Base-by-base conservation (phyloP, 1,140 invertebrate species). In the Drosophila repletoides region DNA sequence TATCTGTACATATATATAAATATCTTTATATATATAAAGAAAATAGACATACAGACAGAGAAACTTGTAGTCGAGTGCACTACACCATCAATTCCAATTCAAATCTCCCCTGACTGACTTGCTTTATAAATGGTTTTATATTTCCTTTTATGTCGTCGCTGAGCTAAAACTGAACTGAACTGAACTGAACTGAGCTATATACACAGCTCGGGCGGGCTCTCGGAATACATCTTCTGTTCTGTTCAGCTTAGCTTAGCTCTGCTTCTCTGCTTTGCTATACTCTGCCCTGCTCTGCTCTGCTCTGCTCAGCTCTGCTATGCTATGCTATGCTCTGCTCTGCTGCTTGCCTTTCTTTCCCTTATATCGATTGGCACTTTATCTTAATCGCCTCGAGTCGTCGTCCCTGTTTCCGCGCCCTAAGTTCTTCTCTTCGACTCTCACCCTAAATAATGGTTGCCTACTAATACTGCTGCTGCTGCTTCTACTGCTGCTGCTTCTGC, bases 71-170 rank as follows among this genome's bases (percentile, higher is more conserved):
- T 76, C 59, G 77, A 81, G 77, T 74, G 79, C 75, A 74, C 74
- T 86, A 84, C 79, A 86, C 74, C 79, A 84, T 84, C 79, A 84
- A 84, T 84, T 86, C 79, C 80, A 84, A 84, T 84, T 86, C 76
- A 86, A 84, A 86, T 86, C 76, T 80, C 80, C 80, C 80, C 80
- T 84, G 79, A 84, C 76, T 86, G 80, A 86, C 80, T 86, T 84
- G 81, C 81, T 80, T 86, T 87, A 87, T 87, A 86, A 86, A 86
- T 86, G 80, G 80, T 86, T 86, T 86, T 86, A 86, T 87, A 86
- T 86, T 86, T 86, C 80, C 80, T 86, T 86, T 86, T 87, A 86
- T 87, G 80, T 86, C 75, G 46, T 72, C 51, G 68, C 61, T 53
- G 15, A 67, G n/a, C n/a, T n/a, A n/a, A n/a, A n/a, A n/a, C n/a